Base-by-base conservation (phyloP, 2,888 invertebrate species). In the Apantesis nais region DNA sequence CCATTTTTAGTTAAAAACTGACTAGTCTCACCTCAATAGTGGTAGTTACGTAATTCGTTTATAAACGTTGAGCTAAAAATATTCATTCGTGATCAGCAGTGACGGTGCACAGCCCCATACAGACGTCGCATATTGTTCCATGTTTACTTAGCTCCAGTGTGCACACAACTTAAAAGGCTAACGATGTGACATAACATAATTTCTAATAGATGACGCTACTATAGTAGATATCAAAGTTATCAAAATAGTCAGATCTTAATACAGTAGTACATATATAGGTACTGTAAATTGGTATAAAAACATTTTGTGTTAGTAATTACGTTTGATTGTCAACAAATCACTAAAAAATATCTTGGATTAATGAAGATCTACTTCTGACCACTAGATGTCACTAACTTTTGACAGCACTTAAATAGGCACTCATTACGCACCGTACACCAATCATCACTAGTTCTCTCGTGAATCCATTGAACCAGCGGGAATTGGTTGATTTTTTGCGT, bases 371-470 rank as follows among this genome's bases (percentile, higher is more conserved):
- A 25, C 34, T 31, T 55, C 55, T 25, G 29, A 19, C 25, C 39
- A 44, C 68, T 72, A 85, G 84, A 84, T 80, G 84, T 55, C 83
- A 74, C 76, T 75, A 74, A 16, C 7, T 71, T 80, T 78, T 84
- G 84, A 85, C 84, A 85, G 79, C 68, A 72, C 75, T 74, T 78
- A 70, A 29, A 61, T 61, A n/a, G n/a, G n/a, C n/a, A 61, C 64
- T 48, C 44, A 39, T 63, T 41, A 37, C 25, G n/a, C 39, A 63
- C 41, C 9, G 22, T 19, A 39, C 25, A 25, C 9, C 62, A 62
- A 12, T 63, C 63, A 63, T 39, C 39, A 63, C 8, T 19, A 67
- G 25, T 68, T 16, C 69, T 63, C 70, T 74, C 67, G 67, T 70
- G 60, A 48, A 68, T 66, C 69, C 62, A 68, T 67, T 65, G 65